Evolutionary conservation across 2,888 invertebrate genomes (phyloP).

Genomic region (Acanthosepion lycidas): DNA sequence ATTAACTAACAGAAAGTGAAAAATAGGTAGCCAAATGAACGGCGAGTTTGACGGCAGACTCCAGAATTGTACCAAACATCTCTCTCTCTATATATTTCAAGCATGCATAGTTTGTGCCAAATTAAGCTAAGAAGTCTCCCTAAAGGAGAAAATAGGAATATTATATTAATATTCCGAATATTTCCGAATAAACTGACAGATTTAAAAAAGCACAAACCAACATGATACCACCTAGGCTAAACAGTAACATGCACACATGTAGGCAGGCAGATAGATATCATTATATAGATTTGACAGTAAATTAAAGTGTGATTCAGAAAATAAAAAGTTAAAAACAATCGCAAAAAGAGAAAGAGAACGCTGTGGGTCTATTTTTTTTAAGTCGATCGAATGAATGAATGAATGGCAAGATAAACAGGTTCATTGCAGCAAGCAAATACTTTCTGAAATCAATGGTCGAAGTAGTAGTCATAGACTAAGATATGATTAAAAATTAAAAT

Average conservation of each 20-base stretch:
- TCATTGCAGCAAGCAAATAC: not conserved
- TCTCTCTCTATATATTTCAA: too few species aligned
- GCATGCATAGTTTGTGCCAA: too few species aligned
- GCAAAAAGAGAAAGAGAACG: not conserved
- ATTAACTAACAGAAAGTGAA: not conserved
- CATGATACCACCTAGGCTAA: too few species aligned
- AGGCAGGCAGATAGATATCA: not conserved
- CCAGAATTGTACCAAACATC: not conserved
- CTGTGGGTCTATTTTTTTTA: not conserved
- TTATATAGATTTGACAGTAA: not conserved
- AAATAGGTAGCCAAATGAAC: not conserved
- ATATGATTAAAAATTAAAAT: too few species aligned
- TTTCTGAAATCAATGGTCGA: not conserved
- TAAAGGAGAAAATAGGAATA: too few species aligned
- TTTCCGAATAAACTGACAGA: too few species aligned
- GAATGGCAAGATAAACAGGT: not conserved
- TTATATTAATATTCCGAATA: too few species aligned
- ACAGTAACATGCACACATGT: too few species aligned
- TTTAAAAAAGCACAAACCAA: too few species aligned
- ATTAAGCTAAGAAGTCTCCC: too few species aligned
- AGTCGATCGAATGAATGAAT: not conserved
- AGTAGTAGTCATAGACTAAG: not conserved
- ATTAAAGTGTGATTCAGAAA: not conserved
- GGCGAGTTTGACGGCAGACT: not conserved
- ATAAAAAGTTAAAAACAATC: not conserved